Conservation (phyloP, 2,797 vertebrate species). For the Eleutherodactylus coqui region DNA sequence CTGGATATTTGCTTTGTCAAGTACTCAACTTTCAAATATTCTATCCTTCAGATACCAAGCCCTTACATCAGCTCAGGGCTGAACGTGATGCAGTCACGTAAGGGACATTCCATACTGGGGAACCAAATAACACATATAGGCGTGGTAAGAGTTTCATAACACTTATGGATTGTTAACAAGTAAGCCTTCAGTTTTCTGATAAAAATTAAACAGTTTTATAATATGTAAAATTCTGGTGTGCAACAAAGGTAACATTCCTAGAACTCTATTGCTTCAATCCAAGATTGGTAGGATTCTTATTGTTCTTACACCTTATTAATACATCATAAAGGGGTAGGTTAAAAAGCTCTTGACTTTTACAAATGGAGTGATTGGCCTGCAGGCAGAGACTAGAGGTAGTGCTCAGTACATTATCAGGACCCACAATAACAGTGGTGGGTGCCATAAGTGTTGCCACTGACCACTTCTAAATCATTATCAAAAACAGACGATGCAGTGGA, state of each 20-base stretch:
- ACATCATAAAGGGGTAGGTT: not conserved
- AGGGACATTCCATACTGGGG: conserved; percentile 21
- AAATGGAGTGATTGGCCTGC: not conserved
- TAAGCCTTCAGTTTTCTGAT: not conserved
- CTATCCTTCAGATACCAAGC: not conserved
- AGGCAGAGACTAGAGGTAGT: not conserved
- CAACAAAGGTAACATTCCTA: not conserved
- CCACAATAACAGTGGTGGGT: not conserved
- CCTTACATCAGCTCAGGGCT: conserved; percentile 7
- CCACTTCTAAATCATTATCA: not conserved
- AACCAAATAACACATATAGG: conserved; percentile 18
- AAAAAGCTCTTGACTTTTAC: no score
- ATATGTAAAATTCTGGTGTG: not conserved
- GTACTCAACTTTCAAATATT: not conserved
- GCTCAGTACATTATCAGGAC: not conserved
- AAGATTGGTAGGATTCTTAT: not conserved
- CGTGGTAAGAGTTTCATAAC: conserved; percentile 26
- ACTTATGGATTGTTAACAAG: not conserved
- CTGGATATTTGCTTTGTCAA: conserved; percentile 4
- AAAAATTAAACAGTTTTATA: not conserved
- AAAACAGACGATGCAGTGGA: not conserved
- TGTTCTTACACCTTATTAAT: not conserved
- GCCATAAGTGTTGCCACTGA: not conserved
- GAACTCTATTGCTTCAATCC: not conserved
- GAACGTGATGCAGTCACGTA: conserved; percentile 1